A percentile compares a stretch with the other conserved stretches of the same genome.
Conservation (phyloP, 2,113 vertebrate genomes). For the Percina caprodes region DNA sequence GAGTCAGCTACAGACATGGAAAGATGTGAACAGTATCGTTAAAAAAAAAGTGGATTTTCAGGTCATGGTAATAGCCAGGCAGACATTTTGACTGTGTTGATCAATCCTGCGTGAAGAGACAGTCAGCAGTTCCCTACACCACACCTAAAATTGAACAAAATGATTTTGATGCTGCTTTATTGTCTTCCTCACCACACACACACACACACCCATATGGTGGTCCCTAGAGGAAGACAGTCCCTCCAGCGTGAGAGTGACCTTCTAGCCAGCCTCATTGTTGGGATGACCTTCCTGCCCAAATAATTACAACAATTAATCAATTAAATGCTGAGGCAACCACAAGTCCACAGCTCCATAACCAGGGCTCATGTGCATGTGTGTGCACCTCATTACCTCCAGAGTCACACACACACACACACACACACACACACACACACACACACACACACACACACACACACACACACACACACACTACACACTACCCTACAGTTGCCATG, state of each 20-base stretch:
- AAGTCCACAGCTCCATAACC: slow-evolving; percentile 72
- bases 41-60: slow-evolving; percentile 65
- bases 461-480: slow-evolving; percentile 20
- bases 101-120: slow-evolving; percentile 41
- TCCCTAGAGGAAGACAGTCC: slow-evolving; percentile 66
- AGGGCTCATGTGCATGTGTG: slow-evolving; percentile 63
- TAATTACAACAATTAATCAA: slow-evolving; percentile 87
- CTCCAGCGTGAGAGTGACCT: slow-evolving; percentile 78
- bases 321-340: slow-evolving; percentile 83
- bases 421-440: not conserved
- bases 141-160: slow-evolving; percentile 23
- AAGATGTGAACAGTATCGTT: slow-evolving; percentile 62
- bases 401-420: slow-evolving; percentile 37
- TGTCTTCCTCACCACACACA: slow-evolving; percentile 26
- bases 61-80: slow-evolving; percentile 52
- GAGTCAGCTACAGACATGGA: slow-evolving; percentile 66
- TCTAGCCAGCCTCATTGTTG: slow-evolving; percentile 72
- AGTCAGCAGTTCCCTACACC: slow-evolving; percentile 54
- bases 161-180: slow-evolving; percentile 35
- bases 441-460: slow-evolving; percentile 26
- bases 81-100: slow-evolving; percentile 61
- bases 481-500: slow-evolving; percentile 77
- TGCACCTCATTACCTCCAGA: slow-evolving; percentile 76
- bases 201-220: slow-evolving; percentile 57
- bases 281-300: slow-evolving; percentile 81